Base-by-base conservation (phyloP, 2,888 invertebrate species). In the Macrosoma leucophasiata region DNA sequence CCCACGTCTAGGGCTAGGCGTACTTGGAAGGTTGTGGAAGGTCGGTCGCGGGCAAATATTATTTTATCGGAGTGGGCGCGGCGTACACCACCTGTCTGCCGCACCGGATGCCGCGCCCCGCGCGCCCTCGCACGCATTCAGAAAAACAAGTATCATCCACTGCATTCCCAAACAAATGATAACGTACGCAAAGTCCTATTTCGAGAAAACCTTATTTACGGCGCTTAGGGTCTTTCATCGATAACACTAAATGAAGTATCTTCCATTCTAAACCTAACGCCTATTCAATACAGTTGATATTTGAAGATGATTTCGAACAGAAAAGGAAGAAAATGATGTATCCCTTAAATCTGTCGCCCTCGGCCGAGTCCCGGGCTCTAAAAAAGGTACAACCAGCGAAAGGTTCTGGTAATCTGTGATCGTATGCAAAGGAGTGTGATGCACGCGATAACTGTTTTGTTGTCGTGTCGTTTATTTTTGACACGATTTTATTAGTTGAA, bases 51-150 rank as follows among this genome's bases (percentile, higher is more conserved):
- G 59, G 55, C 64, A 73, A 72, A 76, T 70, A 78, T 79, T 73
- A 72, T 74, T 77, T 71, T 65, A 75, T 73, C 72, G 72, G 68
- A 68, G 75, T 73, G 76, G 77, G 74, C 72, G 62, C 48, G 52
- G 48, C 52, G 38, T 36, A 61, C 49, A 65, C 72, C 81, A 78
- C 81, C 78, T 81, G 81, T 77, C 65, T 70, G 53, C 50, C 52
- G 58, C 74, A 77, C 82, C 81, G 82, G 81, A 82, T 78, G 54
- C 73, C 62, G 42, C 63, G 44, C 53, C 62, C 64, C 69, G 53
- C 69, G 51, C 44, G 39, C 50, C 45, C 52, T 39, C 46, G 35
- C 36, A 43, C 41, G 27, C 35, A 17, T 22, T 36, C 25, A 37
- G 43, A 41, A 43, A 43, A 45, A 46, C 41, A 34, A 39, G 21